A percentile compares a stretch with the other conserved stretches of the same genome.
Conservation (phyloP, 2,113 vertebrate species). For the Xerus inauris region DNA sequence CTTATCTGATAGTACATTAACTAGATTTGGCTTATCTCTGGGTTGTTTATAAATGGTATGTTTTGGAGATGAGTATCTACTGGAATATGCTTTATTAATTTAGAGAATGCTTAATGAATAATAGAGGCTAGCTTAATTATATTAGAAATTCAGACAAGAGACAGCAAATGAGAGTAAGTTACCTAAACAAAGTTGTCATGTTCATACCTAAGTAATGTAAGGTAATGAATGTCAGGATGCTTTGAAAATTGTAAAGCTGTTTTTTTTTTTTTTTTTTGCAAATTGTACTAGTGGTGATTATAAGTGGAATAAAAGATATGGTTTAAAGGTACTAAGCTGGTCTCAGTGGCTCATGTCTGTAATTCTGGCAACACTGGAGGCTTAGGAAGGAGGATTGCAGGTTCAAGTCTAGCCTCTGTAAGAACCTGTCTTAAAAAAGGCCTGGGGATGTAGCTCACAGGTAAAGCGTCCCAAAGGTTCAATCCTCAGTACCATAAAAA, state of each 20-base stretch:
- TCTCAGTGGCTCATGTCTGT: too few relatives aligned
- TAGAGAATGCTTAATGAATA: conserved; percentile 51
- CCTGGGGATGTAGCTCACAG: too few relatives aligned
- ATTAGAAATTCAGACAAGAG: conserved; percentile 25
- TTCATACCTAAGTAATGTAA: background rate
- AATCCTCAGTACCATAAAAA: too few relatives aligned
- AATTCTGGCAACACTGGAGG: too few relatives aligned
- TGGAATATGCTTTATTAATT: conserved; percentile 19
- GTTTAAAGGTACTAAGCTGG: background rate
- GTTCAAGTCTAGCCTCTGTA: too few relatives aligned
- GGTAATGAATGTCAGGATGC: background rate
- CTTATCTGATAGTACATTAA: background rate
- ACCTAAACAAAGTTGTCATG: conserved; percentile 12
- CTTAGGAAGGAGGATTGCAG: too few relatives aligned
- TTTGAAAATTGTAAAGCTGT: conserved; percentile 47
- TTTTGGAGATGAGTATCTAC: conserved; percentile 37
- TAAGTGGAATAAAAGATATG: conserved; percentile 19
- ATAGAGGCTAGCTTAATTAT: conserved; percentile 5
- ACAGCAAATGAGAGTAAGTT: conserved; percentile 8
- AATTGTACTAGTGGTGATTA: background rate
- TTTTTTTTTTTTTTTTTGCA: conserved; percentile 27
- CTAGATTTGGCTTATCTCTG: conserved; percentile 5
- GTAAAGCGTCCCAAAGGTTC: too few relatives aligned
- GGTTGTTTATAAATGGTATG: conserved; percentile 20
- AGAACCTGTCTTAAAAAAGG: too few relatives aligned